Percentiles rank a stretch among this genome's conserved stretches.
phyloP scores from a whole-genome alignment of 2,888 invertebrate genomes.

The Caenorhabditis angaria region DNA sequence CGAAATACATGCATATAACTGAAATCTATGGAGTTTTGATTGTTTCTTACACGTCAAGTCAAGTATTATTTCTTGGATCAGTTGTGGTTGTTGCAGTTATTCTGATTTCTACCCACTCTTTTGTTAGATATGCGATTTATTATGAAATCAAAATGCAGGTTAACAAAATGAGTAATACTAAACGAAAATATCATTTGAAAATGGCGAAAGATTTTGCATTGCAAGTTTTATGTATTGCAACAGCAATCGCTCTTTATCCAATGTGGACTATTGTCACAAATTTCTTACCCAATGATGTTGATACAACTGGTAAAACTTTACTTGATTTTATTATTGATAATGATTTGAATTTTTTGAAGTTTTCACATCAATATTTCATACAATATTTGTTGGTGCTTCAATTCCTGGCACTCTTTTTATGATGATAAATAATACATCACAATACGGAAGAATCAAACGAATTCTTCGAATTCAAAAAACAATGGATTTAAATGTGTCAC shows the following conservation, averaged over 20 bases:
- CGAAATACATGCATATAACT: background rate
- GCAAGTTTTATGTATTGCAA: background rate
- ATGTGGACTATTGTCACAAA: background rate
- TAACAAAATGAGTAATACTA: background rate
- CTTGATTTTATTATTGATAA: too few relatives aligned
- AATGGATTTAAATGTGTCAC: too few relatives aligned
- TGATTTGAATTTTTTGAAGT: background rate
- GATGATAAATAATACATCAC: too few relatives aligned
- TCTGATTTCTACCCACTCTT: background rate
- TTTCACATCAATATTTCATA: background rate
- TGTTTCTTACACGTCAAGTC: background rate
- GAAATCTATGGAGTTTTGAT: background rate
- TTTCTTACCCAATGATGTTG: background rate
- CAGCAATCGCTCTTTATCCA: background rate
- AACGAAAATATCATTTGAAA: background rate
- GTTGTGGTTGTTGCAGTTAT: background rate
- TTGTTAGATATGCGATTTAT: background rate
- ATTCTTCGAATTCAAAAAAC: too few relatives aligned
- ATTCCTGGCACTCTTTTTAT: background rate
- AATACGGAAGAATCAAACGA: too few relatives aligned
- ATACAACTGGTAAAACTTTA: background rate
- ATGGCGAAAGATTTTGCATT: background rate
- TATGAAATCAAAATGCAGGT: background rate
- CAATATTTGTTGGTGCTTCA: background rate
- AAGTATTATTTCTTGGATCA: background rate